These are phyloP conservation scores for Eurytoma californica DNA, from an alignment of 2,888 invertebrate species.

Conservation along the genomic window DNA sequence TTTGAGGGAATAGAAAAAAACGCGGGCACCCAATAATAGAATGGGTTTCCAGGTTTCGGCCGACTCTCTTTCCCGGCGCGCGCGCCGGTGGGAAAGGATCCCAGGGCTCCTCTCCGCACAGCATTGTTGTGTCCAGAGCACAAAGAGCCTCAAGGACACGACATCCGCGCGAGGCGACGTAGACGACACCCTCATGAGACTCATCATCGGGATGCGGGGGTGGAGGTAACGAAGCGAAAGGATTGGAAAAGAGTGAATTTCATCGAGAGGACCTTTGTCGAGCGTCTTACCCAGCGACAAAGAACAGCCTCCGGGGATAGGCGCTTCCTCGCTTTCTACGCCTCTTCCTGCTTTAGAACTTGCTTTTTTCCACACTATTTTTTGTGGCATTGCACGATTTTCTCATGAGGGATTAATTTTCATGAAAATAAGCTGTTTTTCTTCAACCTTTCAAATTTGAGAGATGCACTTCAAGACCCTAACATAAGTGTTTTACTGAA, in stretches of 20 bases:
- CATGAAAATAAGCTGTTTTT: neutral
- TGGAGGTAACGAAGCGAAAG: conserved; percentile 52
- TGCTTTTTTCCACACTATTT: neutral
- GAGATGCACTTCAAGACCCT: no score
- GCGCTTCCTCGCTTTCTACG: conserved; percentile 15
- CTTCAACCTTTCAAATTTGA: no score
- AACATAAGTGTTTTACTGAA: no score
- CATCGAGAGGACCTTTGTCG: conserved; percentile 16
- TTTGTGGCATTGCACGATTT: conserved; percentile 26
- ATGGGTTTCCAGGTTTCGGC: conserved; percentile 70
- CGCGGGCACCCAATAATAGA: conserved; percentile 63
- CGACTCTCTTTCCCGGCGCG: conserved; percentile 22
- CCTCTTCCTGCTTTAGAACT: conserved; percentile 3
- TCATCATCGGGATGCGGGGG: conserved; percentile 44
- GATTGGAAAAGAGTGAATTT: conserved; percentile 53
- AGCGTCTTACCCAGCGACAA: conserved; percentile 7
- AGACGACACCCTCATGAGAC: neutral
- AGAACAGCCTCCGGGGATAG: conserved; percentile 13
- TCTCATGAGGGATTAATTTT: conserved; percentile 22
- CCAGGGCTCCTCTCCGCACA: conserved; percentile 28
- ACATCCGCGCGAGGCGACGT: conserved; percentile 39
- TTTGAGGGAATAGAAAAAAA: conserved; percentile 60
- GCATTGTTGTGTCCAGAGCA: conserved; percentile 11
- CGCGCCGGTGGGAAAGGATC: conserved; percentile 71
- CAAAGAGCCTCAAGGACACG: conserved; percentile 58